Conservation (phyloP, 2,888 invertebrate genomes). For the Cantharis flavilabris region DNA sequence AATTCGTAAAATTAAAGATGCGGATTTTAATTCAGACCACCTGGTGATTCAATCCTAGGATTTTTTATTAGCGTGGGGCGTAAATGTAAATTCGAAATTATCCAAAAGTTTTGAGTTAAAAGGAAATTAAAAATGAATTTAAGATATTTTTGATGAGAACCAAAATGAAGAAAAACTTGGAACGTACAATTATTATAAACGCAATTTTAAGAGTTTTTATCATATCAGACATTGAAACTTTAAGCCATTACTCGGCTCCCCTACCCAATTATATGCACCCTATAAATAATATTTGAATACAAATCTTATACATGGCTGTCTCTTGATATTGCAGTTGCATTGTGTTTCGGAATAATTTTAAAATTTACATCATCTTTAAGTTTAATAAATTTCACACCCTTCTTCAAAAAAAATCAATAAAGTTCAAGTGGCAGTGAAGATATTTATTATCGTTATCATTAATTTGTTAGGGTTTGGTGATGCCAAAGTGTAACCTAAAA, state of each 20-base stretch:
- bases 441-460: not conserved
- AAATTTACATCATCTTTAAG: not conserved
- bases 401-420: not conserved
- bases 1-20: not conserved
- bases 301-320: not conserved
- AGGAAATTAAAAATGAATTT: not conserved
- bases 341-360: not conserved
- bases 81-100: not conserved
- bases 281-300: constrained; percentile 3
- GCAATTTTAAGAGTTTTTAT: not conserved
- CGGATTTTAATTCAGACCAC: not conserved
- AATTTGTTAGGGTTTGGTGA: not conserved
- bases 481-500: not conserved
- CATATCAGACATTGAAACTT: not conserved
- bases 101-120: not conserved
- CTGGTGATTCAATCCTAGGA: not conserved
- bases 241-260: not conserved
- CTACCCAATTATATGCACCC: not conserved
- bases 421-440: not conserved
- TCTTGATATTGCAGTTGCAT: not conserved
- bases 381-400: not conserved
- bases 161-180: not conserved
- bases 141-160: not conserved
- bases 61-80: not conserved
- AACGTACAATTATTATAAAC: not conserved